Evolutionary conservation across 1,140 invertebrate genomes (phyloP), one percentile per base, ranked within the genome.

Genomic region (Bombyx mori): DNA sequence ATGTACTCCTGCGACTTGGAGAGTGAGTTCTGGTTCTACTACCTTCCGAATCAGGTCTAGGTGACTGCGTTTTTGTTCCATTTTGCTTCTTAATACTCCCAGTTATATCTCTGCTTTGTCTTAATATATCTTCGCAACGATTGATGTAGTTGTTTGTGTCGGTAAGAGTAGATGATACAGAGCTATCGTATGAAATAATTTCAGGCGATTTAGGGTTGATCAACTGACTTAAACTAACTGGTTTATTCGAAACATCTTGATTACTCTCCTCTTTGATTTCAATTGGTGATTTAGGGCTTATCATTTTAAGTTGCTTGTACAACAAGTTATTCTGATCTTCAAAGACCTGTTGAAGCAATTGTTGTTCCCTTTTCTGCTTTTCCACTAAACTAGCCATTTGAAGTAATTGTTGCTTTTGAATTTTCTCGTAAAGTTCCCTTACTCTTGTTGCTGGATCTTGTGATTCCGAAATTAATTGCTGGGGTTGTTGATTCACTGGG

Each of bases 341-440:
- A 69, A 92, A 92, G 43, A 90, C 85, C 62, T 91, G 86, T 63
- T 91, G 89, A 48, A 92, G 75, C 3, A 88, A 69, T 12, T 86
- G 68, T 63, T 91, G 90, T 64, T 92, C 91, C 8, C 80, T 86
- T 56, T 89, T 88, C 65, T 92, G 91, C 45, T 90, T 89, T 53
- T 88, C 86, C 5, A 91, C 77, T 50, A 92, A 64, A 45, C 85
- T 88, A 0, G 77, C 73, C 89, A 92, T 90, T 73, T 91, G 88
- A 42, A 82, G 81, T n/a, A 90, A 83, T 61, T 92, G 91, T 57
- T 90, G 86, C 50, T 90, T 89, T 68, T 92, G 89, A 62, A 92
- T 89, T 66, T 91, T 90, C 56, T 88, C 82, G 48, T 87, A 87
- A 1, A 87, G 66, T 57, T 87, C 79, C 47, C 77, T 61, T 2